These are phyloP conservation scores for Bergia sp. DNA, from an alignment of 92 coral and sea anemone species.

Conservation along the genomic window DNA sequence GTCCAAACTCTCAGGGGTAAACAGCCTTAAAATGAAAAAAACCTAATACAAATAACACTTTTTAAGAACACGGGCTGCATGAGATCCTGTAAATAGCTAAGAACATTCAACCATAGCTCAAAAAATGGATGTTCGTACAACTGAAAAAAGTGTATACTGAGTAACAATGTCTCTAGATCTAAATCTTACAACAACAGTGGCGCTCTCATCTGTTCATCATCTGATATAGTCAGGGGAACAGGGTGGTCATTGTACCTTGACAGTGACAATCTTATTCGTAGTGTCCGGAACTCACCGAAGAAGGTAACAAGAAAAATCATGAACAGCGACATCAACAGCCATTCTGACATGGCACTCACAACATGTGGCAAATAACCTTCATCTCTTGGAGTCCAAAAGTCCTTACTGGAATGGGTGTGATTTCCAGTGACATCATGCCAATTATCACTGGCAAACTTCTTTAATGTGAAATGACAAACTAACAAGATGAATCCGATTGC, in stretches of 20 bases:
- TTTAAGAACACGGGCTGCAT: too few species aligned
- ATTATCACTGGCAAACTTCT: conserved; percentile 48
- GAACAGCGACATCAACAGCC: conserved; percentile 75
- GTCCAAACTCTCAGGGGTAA: too few species aligned
- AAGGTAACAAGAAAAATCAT: conserved; percentile 74
- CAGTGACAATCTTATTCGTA: conserved; percentile 74
- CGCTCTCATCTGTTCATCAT: conserved; percentile 49
- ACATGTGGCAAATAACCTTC: conserved; percentile 68
- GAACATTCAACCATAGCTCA: too few species aligned
- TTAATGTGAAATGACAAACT: conserved; percentile 45
- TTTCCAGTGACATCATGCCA: conserved; percentile 34
- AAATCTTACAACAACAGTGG: conserved; percentile 45
- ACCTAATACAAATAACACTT: too few species aligned
- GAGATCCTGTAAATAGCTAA: too few species aligned
- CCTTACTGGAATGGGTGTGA: conserved; percentile 11
- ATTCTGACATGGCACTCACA: conserved; percentile 74
- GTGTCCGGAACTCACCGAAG: conserved; percentile 83
- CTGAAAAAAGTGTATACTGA: too few species aligned
- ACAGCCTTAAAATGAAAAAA: too few species aligned
- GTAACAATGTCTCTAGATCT: too few species aligned
- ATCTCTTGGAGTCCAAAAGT: conserved; percentile 68
- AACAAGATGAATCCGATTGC: conserved; percentile 53
- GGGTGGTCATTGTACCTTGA: conserved; percentile 66
- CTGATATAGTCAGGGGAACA: conserved; percentile 70
- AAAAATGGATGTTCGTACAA: too few species aligned